Evolutionary conservation across 2,113 vertebrate genomes (phyloP).

Genomic region (Neogale vison): DNA sequence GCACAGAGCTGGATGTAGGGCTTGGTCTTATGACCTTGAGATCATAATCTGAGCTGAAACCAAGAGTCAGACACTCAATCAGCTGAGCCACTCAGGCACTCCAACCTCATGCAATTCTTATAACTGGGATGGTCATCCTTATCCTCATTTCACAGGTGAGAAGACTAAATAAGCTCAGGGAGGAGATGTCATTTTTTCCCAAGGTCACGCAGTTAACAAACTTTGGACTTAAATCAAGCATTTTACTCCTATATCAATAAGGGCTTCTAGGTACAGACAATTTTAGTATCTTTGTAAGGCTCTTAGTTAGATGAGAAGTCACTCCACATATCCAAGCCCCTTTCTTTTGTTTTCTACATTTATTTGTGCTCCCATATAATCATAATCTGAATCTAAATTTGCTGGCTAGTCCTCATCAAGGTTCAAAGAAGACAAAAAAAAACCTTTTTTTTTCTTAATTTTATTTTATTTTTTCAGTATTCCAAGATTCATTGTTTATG

Average conservation of each 20-base stretch:
- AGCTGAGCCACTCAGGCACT: neutral
- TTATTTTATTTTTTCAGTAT: no score
- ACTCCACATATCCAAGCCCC: neutral
- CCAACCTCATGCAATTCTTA: neutral
- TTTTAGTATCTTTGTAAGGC: neutral
- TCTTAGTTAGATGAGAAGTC: neutral
- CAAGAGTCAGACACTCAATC: neutral
- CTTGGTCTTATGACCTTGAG: neutral
- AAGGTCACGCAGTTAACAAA: neutral
- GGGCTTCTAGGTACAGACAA: neutral
- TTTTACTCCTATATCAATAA: neutral
- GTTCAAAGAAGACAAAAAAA: neutral
- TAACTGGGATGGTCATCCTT: neutral
- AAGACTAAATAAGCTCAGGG: neutral
- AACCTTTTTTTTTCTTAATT: neutral
- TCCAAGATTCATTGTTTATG: no score
- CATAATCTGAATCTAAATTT: neutral
- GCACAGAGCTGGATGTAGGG: neutral
- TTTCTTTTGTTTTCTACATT: neutral
- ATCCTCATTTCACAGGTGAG: neutral
- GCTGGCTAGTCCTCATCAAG: neutral
- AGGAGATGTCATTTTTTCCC: neutral
- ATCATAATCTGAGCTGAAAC: neutral
- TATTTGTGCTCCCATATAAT: slow-evolving; percentile 14
- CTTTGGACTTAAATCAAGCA: neutral